Conservation (phyloP, 2,797 vertebrate genomes). For the Peromyscus attwateri region DNA sequence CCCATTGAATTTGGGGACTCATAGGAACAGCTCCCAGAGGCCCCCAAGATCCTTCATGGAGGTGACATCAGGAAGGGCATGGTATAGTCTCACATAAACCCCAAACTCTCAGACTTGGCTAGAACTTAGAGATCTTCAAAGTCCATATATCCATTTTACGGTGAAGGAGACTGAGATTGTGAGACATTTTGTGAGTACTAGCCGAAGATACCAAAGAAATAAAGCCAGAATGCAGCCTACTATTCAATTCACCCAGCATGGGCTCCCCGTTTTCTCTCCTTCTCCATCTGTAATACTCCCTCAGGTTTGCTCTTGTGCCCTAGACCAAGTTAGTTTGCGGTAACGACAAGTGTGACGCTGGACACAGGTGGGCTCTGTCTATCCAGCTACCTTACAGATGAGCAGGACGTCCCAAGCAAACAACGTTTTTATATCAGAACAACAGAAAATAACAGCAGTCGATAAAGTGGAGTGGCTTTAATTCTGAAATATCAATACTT, state of each 20-base stretch:
- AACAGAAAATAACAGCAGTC: background rate
- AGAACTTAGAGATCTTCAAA: background rate
- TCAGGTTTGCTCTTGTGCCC: background rate
- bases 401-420: background rate
- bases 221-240: background rate
- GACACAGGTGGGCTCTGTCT: background rate
- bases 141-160: background rate
- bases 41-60: background rate
- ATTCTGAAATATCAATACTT: conserved; percentile 58
- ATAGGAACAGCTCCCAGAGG: background rate
- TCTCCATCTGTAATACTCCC: background rate
- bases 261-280: background rate
- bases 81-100: background rate
- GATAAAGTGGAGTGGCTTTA: background rate
- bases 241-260: background rate
- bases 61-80: background rate
- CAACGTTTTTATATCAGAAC: background rate
- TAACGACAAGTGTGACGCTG: background rate
- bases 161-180: background rate
- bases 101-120: background rate
- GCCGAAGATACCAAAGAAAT: background rate
- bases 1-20: background rate
- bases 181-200: conserved; percentile 11
- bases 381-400: background rate
- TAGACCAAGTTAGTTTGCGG: background rate